These are phyloP conservation scores for Digitonthophagus gazella DNA, from an alignment of 2,888 invertebrate species.

Conservation along the genomic window DNA sequence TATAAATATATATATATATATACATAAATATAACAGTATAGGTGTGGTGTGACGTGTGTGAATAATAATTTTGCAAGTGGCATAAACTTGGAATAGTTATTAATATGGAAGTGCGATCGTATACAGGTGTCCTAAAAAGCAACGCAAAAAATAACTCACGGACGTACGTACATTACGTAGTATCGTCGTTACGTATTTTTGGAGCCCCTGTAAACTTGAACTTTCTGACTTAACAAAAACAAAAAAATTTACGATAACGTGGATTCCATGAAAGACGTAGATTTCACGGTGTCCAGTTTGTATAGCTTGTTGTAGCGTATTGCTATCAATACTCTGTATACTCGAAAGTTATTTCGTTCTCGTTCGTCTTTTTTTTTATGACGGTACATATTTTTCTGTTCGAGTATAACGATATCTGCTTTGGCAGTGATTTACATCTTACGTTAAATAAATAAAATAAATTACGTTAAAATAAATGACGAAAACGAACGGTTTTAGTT, in stretches of 20 bases:
- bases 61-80: constrained; percentile 26
- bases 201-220: not conserved
- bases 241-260: constrained; percentile 27
- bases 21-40: constrained; percentile 27
- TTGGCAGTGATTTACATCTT: constrained; percentile 3
- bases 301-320: constrained; percentile 38
- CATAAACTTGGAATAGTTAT: constrained; percentile 23
- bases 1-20: constrained; percentile 20
- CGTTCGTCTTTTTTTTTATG: constrained; percentile 23
- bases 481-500: not conserved
- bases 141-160: constrained; percentile 11
- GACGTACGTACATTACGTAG: not conserved
- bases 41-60: constrained; percentile 27
- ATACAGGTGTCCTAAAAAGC: not conserved
- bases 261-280: constrained; percentile 24
- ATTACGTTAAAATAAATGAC: not conserved
- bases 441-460: not conserved
- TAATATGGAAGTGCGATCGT: not conserved
- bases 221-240: not conserved
- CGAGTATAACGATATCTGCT: not conserved
- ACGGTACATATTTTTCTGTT: constrained; percentile 12
- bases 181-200: not conserved
- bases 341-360: constrained; percentile 27
- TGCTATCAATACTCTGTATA: constrained; percentile 35
- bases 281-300: constrained; percentile 39